Evolutionary conservation across 2,113 vertebrate species (phyloP).

Genomic region (Campylorhamphus procurvoides): DNA sequence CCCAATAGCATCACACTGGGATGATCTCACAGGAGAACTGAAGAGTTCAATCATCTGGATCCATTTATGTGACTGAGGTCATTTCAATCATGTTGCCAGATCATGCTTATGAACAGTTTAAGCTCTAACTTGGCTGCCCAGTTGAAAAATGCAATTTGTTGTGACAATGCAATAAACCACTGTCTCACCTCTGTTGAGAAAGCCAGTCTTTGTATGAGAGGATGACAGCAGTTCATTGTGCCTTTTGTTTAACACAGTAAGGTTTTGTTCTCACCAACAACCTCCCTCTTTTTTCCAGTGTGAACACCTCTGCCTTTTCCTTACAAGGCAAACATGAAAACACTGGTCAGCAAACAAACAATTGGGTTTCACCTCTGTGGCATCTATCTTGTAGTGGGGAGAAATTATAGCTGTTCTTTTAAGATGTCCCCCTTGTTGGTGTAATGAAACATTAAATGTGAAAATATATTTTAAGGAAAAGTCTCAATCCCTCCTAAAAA

Average conservation of each 20-base stretch:
- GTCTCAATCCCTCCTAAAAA: not conserved
- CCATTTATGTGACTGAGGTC: not conserved
- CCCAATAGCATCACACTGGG: not conserved
- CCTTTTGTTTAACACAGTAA: not conserved
- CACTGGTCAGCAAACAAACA: not conserved
- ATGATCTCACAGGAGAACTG: not conserved
- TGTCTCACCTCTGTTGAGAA: not conserved
- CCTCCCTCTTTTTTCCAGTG: not conserved
- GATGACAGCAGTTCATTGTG: not conserved
- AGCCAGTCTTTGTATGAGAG: not conserved
- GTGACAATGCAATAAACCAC: not conserved
- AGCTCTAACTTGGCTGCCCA: not conserved
- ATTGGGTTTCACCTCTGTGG: not conserved
- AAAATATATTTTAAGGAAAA: not conserved
- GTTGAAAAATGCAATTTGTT: not conserved
- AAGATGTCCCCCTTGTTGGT: not conserved
- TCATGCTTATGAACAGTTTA: not conserved
- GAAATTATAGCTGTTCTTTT: not conserved
- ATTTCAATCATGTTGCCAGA: not conserved
- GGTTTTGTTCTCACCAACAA: not conserved
- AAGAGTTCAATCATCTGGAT: not conserved
- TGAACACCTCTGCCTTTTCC: not conserved
- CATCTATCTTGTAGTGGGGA: not conserved
- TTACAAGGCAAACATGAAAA: not conserved
- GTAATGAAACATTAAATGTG: not conserved